Conservation (phyloP, 2,797 vertebrate genomes). For the Dryobates pubescens region DNA sequence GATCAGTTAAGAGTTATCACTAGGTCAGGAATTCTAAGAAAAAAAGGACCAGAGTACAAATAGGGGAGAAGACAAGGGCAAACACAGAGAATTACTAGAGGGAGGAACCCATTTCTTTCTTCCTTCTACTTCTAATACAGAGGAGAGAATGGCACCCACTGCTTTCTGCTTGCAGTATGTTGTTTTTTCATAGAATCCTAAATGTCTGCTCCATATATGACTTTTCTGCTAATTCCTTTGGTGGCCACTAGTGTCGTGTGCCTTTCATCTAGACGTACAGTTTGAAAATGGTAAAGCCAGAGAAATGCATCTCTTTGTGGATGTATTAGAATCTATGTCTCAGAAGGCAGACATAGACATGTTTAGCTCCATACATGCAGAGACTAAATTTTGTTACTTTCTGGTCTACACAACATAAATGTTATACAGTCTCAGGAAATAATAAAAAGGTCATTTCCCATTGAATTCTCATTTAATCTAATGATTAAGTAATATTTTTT, state of each 20-base stretch:
- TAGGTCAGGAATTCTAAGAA: background rate
- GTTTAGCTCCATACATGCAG: background rate
- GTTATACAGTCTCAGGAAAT: background rate
- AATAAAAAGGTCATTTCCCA: background rate
- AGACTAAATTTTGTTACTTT: background rate
- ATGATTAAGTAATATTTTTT: background rate
- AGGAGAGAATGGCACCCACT: background rate
- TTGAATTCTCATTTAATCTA: background rate
- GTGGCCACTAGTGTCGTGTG: background rate
- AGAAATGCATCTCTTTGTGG: background rate
- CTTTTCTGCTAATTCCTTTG: background rate
- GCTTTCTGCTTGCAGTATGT: background rate
- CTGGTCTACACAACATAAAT: background rate
- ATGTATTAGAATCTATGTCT: background rate
- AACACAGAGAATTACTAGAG: background rate
- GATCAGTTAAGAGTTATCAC: background rate
- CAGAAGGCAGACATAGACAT: background rate
- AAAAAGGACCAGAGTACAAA: background rate
- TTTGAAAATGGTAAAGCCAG: background rate
- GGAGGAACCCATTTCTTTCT: background rate
- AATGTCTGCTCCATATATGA: background rate
- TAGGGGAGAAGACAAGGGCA: background rate
- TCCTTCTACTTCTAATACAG: background rate
- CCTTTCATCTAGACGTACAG: background rate
- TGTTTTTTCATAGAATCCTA: background rate